phyloP scores from a whole-genome alignment of 2,113 vertebrate genomes.

The Chamaetylas fuelleborni region DNA sequence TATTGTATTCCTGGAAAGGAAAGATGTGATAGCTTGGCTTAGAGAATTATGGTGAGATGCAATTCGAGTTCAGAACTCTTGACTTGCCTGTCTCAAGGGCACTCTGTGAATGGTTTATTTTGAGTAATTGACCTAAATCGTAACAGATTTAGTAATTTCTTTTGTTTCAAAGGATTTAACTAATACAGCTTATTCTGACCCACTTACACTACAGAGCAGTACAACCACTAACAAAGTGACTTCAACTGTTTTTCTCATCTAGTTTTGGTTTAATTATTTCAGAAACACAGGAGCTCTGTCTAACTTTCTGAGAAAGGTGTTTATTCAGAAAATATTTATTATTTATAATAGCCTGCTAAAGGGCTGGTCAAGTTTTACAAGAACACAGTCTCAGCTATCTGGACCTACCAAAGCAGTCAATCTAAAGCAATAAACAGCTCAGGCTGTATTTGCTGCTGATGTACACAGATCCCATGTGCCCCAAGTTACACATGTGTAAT shows the following conservation, averaged over 20 bases:
- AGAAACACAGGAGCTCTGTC: neutral
- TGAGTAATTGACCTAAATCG: conserved; percentile 28
- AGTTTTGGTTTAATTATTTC: neutral
- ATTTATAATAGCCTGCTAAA: neutral
- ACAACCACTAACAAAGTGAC: neutral
- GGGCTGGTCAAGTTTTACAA: neutral
- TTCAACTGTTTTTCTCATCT: neutral
- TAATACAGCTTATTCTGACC: neutral
- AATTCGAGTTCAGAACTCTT: neutral
- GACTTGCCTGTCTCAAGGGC: neutral
- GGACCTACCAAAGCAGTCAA: accelerated
- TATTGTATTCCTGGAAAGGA: neutral
- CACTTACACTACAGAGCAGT: neutral
- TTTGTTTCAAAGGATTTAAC: conserved; percentile 40
- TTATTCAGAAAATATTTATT: neutral
- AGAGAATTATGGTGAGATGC: neutral
- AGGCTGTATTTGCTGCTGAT: neutral
- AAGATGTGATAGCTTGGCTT: neutral
- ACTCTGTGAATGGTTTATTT: neutral
- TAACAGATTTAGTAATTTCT: conserved; percentile 1
- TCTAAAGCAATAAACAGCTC: neutral
- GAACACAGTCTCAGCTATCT: neutral
- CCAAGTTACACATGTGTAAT: accelerated
- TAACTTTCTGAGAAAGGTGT: neutral
- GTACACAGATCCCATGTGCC: accelerated